Base-by-base conservation (phyloP, 2,113 vertebrate genomes). In the Hymenochirus boettgeri region DNA sequence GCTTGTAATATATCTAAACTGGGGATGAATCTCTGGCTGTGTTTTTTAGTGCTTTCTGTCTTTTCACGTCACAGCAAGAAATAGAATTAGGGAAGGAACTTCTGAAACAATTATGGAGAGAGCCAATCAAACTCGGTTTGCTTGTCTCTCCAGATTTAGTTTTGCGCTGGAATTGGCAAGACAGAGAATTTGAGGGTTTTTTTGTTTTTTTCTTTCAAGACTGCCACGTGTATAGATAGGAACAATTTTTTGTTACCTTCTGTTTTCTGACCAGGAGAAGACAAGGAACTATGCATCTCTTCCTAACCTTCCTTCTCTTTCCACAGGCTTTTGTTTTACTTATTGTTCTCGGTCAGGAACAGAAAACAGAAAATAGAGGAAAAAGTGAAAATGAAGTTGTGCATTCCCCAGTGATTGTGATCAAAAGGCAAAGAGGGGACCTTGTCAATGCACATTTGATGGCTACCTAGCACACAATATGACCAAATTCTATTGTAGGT, bases 401-500 rank as follows among this genome's bases (percentile, higher is more conserved):
- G 64, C 85, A 89, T 66, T 86, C n/a, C 95, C 95, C 0, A 84
- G 88, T 63, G 42, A 71, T 31, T 98, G 96, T 73, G 74, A 72
- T 0, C 83, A 82, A 2, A 91, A 80, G 71, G 89, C 75, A 96
- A 87, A 95, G 78, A 42, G 96, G 96, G 22, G 93, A 98, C 52
- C 71, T 97, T 71, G 69, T 98, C 19, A 95, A 97, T 70, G 93
- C 88, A 0, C 95, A 97, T 54, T 98, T 39, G 95, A 97, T 42
- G 95, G 94, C 0, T 97, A 78, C 81, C 77, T 98, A 46, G 90
- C 89, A 6, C 64, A 85, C 65, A 88, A 92, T 46, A 90, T 92
- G 2, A 81, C 91, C 31, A 87, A 93, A 78, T 94, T 98, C 71
- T 98, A 94, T 79, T 98, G 96, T 91, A 98, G 96, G 96, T 96